Evolutionary conservation across 2,888 invertebrate genomes (phyloP).

Genomic region (Sinotaia quadrata): DNA sequence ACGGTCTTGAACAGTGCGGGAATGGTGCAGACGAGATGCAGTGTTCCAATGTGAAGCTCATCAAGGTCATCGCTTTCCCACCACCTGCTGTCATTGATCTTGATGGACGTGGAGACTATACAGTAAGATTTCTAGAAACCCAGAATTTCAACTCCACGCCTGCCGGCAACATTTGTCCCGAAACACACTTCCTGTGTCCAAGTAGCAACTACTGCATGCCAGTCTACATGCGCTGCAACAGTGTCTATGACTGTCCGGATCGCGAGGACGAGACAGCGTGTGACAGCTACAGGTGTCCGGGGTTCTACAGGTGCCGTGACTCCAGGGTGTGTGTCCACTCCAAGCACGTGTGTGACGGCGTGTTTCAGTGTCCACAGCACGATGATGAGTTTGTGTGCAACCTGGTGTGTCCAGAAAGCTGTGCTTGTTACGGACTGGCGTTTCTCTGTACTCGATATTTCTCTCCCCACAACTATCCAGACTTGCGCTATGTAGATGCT

Average conservation of each 20-base stretch:
- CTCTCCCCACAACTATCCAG: neutral
- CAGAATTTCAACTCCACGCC: too few relatives aligned
- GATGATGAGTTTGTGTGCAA: slow-evolving; percentile 20
- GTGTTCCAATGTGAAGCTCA: neutral
- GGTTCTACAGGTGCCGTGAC: slow-evolving; percentile 12
- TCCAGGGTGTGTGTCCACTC: slow-evolving; percentile 13
- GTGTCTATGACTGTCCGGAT: slow-evolving; percentile 9
- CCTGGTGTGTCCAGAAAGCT: neutral
- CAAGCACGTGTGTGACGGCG: slow-evolving; percentile 23
- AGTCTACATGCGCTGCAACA: slow-evolving; percentile 15
- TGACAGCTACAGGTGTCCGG: slow-evolving; percentile 16
- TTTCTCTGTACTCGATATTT: slow-evolving; percentile 4
- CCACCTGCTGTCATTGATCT: neutral
- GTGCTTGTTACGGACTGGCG: slow-evolving; percentile 17
- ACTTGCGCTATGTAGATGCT: slow-evolving; percentile 11
- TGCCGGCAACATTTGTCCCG: too few relatives aligned
- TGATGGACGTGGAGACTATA: too few relatives aligned
- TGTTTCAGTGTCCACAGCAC: slow-evolving; percentile 17
- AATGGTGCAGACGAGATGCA: neutral
- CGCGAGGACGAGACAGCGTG: slow-evolving; percentile 13
- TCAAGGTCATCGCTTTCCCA: neutral
- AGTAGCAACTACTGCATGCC: slow-evolving; percentile 11
- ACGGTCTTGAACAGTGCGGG: neutral
- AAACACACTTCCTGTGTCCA: slow-evolving; percentile 22
- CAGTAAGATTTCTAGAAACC: too few relatives aligned